Conservation (phyloP, 2,113 vertebrate species). For the Gymnarchus niloticus region DNA sequence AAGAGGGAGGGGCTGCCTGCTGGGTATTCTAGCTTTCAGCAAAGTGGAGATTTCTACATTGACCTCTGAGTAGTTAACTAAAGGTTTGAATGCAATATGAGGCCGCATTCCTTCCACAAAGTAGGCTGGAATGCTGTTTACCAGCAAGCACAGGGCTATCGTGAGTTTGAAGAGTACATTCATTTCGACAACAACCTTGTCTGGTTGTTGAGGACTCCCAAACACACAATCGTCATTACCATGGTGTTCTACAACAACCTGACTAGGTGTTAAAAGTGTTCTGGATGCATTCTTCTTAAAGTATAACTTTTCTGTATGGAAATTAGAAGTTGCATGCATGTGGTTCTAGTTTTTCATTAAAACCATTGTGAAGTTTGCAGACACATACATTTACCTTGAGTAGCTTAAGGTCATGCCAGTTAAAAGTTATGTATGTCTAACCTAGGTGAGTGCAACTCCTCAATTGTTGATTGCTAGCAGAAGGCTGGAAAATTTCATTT, state of each 20-base stretch:
- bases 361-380: not conserved
- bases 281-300: not conserved
- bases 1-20: not conserved
- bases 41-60: not conserved
- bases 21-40: not conserved
- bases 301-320: not conserved
- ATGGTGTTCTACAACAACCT: not conserved
- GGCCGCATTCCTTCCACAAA: conserved; percentile 6
- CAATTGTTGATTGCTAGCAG: too few species aligned
- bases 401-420: not conserved
- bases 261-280: not conserved
- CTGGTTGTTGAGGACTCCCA: not conserved
- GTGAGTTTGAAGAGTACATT: not conserved
- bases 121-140: conserved; percentile 3
- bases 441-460: too few species aligned
- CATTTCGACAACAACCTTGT: not conserved
- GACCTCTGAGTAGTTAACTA: not conserved
- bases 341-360: not conserved
- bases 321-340: not conserved
- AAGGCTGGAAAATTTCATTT: too few species aligned
- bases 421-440: not conserved
- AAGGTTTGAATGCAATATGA: not conserved
- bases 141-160: not conserved
- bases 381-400: not conserved
- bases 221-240: not conserved